Conservation (phyloP, 2,888 invertebrate genomes). For the Ferdinandea cuprea region DNA sequence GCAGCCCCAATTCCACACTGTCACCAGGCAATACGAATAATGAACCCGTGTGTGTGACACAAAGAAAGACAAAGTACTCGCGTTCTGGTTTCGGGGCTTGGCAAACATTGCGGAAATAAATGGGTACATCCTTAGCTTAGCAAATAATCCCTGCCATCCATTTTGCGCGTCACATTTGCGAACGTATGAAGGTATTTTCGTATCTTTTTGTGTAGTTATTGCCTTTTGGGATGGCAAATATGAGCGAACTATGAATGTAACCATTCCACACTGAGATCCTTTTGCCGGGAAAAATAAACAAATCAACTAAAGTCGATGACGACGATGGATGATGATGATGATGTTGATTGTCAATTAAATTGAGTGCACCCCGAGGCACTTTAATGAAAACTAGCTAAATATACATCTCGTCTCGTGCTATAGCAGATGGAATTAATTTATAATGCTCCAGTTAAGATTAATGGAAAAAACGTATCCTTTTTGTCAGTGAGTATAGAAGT, state of each 20-base stretch:
- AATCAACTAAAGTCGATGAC: constrained; percentile 58
- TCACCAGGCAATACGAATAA: neutral
- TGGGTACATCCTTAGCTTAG: constrained; percentile 51
- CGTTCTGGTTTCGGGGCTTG: constrained; percentile 56
- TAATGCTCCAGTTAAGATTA: constrained; percentile 32
- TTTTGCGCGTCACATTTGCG: constrained; percentile 34
- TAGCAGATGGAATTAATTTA: constrained; percentile 56
- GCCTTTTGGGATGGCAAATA: constrained; percentile 54
- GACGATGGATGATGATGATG: constrained; percentile 56
- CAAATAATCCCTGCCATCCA: constrained; percentile 59
- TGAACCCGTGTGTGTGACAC: constrained; percentile 30
- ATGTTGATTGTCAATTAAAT: constrained; percentile 82
- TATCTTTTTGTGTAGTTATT: constrained; percentile 47
- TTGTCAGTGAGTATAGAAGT: neutral
- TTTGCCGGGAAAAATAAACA: constrained; percentile 38
- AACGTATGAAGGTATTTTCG: neutral
- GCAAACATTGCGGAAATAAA: constrained; percentile 55
- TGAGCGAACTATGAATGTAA: constrained; percentile 51
- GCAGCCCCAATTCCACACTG: constrained; percentile 48
- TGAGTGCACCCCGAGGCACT: constrained; percentile 82
- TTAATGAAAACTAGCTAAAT: constrained; percentile 64
- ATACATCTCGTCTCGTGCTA: constrained; percentile 21
- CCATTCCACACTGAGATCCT: neutral
- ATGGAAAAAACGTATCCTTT: neutral
- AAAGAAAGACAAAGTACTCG: constrained; percentile 36